A percentile compares a stretch with the other conserved stretches of the same genome.
These are phyloP conservation scores for Poecilia picta DNA, from an alignment of 2,797 vertebrate species.

Conservation along the genomic window DNA sequence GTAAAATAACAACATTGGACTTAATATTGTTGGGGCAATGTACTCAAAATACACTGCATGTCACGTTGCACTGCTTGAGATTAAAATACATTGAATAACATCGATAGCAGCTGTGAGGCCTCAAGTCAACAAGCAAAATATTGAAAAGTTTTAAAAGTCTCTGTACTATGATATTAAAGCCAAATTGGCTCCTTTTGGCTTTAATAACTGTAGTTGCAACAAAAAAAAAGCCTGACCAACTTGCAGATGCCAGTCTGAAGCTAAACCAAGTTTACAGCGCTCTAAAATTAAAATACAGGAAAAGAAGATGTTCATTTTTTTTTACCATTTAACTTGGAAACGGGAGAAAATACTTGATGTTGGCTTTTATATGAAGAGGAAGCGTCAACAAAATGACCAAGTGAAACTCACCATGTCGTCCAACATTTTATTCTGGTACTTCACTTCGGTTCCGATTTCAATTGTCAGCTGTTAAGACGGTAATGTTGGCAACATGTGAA, in stretches of 20 bases:
- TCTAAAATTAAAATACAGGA: background rate
- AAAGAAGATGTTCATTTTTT: background rate
- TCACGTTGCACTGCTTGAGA: background rate
- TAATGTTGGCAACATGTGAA: background rate
- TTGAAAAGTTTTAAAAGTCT: background rate
- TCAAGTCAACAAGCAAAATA: background rate
- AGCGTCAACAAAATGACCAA: background rate
- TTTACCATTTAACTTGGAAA: background rate
- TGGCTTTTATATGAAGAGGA: background rate
- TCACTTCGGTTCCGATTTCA: conserved; percentile 97
- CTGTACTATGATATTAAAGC: background rate
- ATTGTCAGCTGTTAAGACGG: conserved; percentile 87
- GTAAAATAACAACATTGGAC: background rate
- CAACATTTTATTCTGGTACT: conserved; percentile 92
- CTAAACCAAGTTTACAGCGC: background rate
- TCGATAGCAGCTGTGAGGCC: background rate
- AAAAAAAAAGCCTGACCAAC: background rate
- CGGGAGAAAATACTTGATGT: background rate
- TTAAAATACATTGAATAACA: background rate
- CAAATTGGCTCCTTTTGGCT: background rate
- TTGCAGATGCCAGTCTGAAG: background rate
- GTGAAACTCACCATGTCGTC: conserved; percentile 89
- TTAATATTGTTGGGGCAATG: background rate
- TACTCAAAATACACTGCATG: background rate
- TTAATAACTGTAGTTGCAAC: background rate